Evolutionary conservation across 2,888 invertebrate genomes (phyloP).

Genomic region (Thysanoteuthis rhombus): DNA sequence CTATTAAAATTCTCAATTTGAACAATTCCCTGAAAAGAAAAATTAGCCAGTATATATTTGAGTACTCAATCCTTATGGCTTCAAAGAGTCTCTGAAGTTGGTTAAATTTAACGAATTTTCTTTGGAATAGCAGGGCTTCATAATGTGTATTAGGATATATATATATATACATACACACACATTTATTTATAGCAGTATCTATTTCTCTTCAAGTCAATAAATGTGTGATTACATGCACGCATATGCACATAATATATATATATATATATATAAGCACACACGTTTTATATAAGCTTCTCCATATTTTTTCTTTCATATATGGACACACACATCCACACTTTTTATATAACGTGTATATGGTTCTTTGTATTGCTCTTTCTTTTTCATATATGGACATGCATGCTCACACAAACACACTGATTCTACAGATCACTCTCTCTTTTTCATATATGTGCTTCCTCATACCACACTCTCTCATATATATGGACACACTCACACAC

Average conservation of each 20-base stretch:
- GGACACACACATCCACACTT: no score
- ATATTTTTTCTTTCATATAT: neutral
- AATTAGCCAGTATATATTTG: no score
- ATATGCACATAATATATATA: neutral
- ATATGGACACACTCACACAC: neutral
- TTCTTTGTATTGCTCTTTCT: neutral
- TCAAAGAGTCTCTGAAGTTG: no score
- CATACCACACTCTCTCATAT: no score
- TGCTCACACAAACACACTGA: neutral
- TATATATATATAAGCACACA: neutral
- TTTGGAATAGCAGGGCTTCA: no score
- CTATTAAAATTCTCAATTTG: no score
- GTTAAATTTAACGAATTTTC: no score
- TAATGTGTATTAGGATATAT: no score
- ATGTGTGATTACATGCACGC: neutral
- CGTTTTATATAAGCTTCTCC: neutral
- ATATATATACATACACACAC: neutral
- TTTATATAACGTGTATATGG: no score
- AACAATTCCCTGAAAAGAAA: no score
- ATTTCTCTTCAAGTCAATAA: neutral
- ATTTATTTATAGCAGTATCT: neutral
- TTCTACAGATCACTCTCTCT: no score
- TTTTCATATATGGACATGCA: neutral
- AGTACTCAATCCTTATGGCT: no score
- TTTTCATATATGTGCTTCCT: neutral